Base-by-base conservation (phyloP, 1,140 invertebrate genomes). In the Orchestia grillus region DNA sequence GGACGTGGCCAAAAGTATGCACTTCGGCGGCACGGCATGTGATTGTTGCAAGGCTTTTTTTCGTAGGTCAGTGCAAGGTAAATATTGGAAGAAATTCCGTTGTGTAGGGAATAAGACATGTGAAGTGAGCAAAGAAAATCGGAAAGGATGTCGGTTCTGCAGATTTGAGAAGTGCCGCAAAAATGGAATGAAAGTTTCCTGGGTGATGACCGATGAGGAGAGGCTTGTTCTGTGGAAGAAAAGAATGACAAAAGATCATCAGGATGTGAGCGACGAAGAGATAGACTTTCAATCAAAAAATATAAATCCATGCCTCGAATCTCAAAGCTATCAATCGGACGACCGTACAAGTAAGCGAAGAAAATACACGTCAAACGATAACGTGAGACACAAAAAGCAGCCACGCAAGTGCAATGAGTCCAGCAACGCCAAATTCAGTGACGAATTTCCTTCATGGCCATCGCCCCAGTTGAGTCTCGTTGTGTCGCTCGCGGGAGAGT, bases 31-130 rank as follows among this genome's bases (percentile, higher is more conserved):
- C 36, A 96, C 97, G 42, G 96, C 96, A 41, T 97, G 97, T 91
- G 97, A 97, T 96, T 97, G 96, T 95, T 97, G 97, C 95, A 97
- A 97, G 87, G 97, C 97, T 3, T 97, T 97, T 96, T 97, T 97
- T 95, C 96, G 97, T n/a, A 95, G 97, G 44, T 97, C 97, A n/a
- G 97, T 97, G 40, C 97, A 97, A 95, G 97, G 97, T 43, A 97
- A 97, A 77, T 97, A 96, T 3, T 97, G 96, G 96, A 97, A 96
- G 44, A 97, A 97, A 88, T 97, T 97, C 96, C 97, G 97, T 47
- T 97, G 97, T 96, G 96, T 97, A 0, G 97, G 97, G 95, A 97
- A 97, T 40, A 97, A 96, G 19, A 77, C 96, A 44, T 97, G 97
- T 95, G 97, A 97, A 41, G 97, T 97, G 96, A 97, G 96, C 40